Percentiles rank a stretch among this genome's conserved stretches.
Evolutionary conservation across 2,113 vertebrate genomes (phyloP).

Genomic region (Varanus komodoensis): DNA sequence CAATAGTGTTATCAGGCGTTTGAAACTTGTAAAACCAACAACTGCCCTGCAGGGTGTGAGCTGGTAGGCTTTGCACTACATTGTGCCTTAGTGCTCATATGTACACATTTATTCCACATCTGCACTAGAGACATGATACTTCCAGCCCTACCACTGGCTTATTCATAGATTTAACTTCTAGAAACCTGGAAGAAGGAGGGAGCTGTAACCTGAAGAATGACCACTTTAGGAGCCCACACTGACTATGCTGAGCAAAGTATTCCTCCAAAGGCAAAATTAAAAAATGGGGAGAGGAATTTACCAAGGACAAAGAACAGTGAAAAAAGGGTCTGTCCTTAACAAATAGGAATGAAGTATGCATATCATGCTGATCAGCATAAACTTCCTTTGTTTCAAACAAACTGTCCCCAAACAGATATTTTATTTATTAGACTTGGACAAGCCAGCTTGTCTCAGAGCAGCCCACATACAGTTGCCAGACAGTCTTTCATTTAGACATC

Average conservation of each 20-base stretch:
- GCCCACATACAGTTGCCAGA: not conserved
- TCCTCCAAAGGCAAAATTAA: not conserved
- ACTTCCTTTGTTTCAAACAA: not conserved
- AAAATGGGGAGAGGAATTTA: not conserved
- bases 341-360: not conserved
- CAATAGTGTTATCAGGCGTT: too few species aligned
- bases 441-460: not conserved
- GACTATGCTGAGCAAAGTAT: not conserved
- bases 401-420: not conserved
- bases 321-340: not conserved
- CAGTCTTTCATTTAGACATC: not conserved
- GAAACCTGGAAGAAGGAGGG: not conserved
- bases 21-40: not conserved
- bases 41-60: not conserved
- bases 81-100: not conserved
- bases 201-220: not conserved
- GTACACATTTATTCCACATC: not conserved
- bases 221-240: not conserved
- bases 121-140: not conserved
- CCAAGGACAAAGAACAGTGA: not conserved
- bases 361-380: not conserved
- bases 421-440: not conserved
- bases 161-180: not conserved
- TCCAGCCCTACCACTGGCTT: not conserved
- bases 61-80: not conserved